These are phyloP conservation scores for Lepidurus packardi DNA, from an alignment of 1,140 invertebrate genomes.

Conservation along the genomic window DNA sequence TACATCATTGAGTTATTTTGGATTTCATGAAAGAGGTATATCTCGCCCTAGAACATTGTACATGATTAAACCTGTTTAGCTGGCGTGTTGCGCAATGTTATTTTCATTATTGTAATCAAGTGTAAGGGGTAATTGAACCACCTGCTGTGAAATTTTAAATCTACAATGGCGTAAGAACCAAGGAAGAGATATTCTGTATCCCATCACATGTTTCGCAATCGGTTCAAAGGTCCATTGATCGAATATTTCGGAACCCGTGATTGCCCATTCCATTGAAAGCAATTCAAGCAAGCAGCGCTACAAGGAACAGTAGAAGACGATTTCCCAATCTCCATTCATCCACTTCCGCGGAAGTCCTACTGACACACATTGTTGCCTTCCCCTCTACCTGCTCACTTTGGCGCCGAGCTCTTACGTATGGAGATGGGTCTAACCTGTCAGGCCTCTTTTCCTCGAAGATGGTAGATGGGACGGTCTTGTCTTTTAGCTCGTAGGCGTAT, in stretches of 20 bases:
- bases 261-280: no score
- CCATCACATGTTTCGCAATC: neutral
- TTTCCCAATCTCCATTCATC: neutral
- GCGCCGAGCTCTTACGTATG: neutral
- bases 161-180: neutral
- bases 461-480: neutral
- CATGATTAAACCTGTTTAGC: no score
- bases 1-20: no score
- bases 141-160: neutral
- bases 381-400: neutral
- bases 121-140: no score
- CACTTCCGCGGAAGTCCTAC: conserved; percentile 20
- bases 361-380: neutral
- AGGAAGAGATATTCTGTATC: neutral
- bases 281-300: neutral
- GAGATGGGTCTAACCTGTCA: neutral
- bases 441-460: neutral
- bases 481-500: neutral
- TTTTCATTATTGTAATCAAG: no score
- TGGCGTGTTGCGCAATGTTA: no score
- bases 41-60: no score
- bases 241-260: no score
- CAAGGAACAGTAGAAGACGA: neutral
- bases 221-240: no score
- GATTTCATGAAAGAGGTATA: no score